A percentile compares a stretch with the other conserved stretches of the same genome.
Conservation (phyloP, 2,888 invertebrate genomes). For the Spisula solida region DNA sequence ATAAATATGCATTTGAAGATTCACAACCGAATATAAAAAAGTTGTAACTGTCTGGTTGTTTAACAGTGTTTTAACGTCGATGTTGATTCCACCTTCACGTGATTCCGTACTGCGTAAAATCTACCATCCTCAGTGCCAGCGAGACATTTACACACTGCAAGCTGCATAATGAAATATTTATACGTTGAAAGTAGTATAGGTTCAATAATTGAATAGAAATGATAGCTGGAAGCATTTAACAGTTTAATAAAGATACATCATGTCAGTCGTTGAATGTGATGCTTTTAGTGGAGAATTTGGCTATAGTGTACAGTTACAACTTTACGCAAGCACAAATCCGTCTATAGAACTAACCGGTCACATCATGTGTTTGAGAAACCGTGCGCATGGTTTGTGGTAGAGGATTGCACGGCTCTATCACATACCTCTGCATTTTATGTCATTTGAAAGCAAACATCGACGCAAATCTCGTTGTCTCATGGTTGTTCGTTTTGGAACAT, state of each 20-base stretch:
- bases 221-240: not conserved
- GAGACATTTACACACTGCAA: not conserved
- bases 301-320: too few relatives aligned
- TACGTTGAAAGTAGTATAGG: not conserved
- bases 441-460: too few relatives aligned
- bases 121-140: not conserved
- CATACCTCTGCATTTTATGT: too few relatives aligned
- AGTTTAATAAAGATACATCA: not conserved
- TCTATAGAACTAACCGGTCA: too few relatives aligned
- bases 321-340: too few relatives aligned
- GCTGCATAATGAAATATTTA: not conserved
- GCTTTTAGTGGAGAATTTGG: too few relatives aligned
- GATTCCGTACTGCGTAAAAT: constrained; percentile 3
- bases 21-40: not conserved
- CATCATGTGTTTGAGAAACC: too few relatives aligned
- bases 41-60: not conserved
- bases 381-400: too few relatives aligned
- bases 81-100: not conserved
- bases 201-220: constrained; percentile 17
- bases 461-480: too few relatives aligned
- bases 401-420: too few relatives aligned
- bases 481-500: too few relatives aligned
- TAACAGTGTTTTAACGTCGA: not conserved
- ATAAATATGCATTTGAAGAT: not conserved
- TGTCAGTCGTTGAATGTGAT: too few relatives aligned